A percentile compares a stretch with the other conserved stretches of the same genome.
Evolutionary conservation across 1,140 invertebrate species (phyloP).

Genomic region (Zaprionus davidi): DNA sequence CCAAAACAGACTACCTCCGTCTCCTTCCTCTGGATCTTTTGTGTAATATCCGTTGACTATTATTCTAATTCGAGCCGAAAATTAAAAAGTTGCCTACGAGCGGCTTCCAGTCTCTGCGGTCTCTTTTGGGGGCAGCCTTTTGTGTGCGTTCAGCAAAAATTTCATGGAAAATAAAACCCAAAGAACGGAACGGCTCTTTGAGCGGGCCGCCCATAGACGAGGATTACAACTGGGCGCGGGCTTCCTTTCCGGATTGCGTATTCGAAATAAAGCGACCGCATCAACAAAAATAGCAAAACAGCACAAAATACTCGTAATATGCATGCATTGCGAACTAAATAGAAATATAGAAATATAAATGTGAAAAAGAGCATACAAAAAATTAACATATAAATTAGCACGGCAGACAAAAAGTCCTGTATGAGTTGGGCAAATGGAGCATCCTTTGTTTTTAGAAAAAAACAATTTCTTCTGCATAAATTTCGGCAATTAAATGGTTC

Average conservation of each 20-base stretch:
- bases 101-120: conserved; percentile 7
- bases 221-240: conserved; percentile 18
- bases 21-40: conserved; percentile 32
- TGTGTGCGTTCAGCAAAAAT: conserved; percentile 44
- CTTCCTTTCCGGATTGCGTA: conserved; percentile 42
- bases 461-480: conserved; percentile 44
- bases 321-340: conserved; percentile 41
- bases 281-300: conserved; percentile 49
- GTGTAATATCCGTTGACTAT: conserved; percentile 52
- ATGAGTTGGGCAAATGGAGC: not conserved
- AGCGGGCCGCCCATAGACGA: conserved; percentile 2
- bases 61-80: conserved; percentile 53
- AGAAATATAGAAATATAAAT: conserved; percentile 30
- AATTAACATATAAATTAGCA: conserved; percentile 64
- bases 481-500: conserved; percentile 42
- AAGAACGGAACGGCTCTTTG: conserved; percentile 33
- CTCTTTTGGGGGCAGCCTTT: conserved; percentile 20
- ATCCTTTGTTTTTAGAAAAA: conserved; percentile 34
- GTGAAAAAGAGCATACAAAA: conserved; percentile 32
- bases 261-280: conserved; percentile 46
- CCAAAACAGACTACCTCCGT: conserved; percentile 18
- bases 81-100: conserved; percentile 48
- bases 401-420: conserved; percentile 31
- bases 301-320: conserved; percentile 46
- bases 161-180: conserved; percentile 48